Evolutionary conservation across 2,888 invertebrate species (phyloP).

Genomic region (Meganola albula): DNA sequence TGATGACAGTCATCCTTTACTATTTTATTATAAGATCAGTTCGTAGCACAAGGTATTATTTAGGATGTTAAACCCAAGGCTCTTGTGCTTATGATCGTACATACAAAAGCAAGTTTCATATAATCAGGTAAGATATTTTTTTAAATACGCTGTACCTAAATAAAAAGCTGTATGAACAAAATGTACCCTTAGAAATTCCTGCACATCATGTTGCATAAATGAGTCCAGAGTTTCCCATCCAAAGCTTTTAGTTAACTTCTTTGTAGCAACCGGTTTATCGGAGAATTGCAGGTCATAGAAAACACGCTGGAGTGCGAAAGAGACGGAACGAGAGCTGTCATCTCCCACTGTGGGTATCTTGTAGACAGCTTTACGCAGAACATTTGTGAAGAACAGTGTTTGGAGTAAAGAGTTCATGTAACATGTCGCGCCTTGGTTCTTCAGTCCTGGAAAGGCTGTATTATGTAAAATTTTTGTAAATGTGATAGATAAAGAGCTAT

Average conservation of each 20-base stretch:
- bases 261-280: slow-evolving; percentile 98
- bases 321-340: slow-evolving; percentile 90
- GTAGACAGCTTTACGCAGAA: slow-evolving; percentile 93
- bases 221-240: slow-evolving; percentile 99
- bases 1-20: too few species aligned
- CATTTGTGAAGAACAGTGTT: slow-evolving; percentile 98
- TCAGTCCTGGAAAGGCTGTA: slow-evolving; percentile 81
- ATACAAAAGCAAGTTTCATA: too few species aligned
- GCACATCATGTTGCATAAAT: slow-evolving; percentile 99
- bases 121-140: too few species aligned
- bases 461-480: neutral
- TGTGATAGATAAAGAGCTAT: too few species aligned
- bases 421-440: slow-evolving; percentile 99
- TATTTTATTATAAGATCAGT: too few species aligned
- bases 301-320: slow-evolving; percentile 96
- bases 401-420: slow-evolving; percentile 99
- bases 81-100: too few species aligned
- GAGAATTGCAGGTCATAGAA: slow-evolving; percentile 98
- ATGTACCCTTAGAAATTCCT: slow-evolving; percentile 87
- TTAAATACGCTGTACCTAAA: too few species aligned
- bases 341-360: slow-evolving; percentile 99
- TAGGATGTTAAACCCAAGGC: too few species aligned
- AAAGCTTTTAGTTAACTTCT: slow-evolving; percentile 98
- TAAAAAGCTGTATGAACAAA: too few species aligned
- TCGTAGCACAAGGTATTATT: too few species aligned